Percentiles rank a stretch among this genome's conserved stretches.
Evolutionary conservation across 2,888 invertebrate species (phyloP).

Genomic region (Dusona sp.): DNA sequence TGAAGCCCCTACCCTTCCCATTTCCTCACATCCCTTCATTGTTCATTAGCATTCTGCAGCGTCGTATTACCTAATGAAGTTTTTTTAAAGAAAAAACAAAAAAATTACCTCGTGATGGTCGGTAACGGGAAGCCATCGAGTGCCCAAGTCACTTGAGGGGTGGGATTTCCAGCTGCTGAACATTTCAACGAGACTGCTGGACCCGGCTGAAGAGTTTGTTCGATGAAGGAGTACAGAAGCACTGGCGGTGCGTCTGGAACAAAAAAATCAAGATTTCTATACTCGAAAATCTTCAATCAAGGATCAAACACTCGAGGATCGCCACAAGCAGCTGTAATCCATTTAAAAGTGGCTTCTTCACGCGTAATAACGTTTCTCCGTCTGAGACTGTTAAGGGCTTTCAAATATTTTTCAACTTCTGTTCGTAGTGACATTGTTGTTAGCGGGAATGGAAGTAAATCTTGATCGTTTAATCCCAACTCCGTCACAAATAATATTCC

Average conservation of each 20-base stretch:
- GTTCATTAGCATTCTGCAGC: slow-evolving; percentile 2
- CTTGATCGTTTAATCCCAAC: slow-evolving; percentile 35
- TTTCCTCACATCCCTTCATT: slow-evolving; percentile 13
- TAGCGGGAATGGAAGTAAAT: not conserved
- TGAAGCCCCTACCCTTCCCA: slow-evolving; percentile 17
- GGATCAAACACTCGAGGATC: not conserved
- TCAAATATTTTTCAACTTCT: not conserved
- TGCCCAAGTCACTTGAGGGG: slow-evolving; percentile 91
- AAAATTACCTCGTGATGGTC: slow-evolving; percentile 85
- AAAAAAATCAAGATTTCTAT: slow-evolving; percentile 50
- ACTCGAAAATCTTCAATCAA: not conserved
- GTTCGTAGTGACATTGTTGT: not conserved
- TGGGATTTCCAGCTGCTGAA: slow-evolving; percentile 91
- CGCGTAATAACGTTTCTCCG: not conserved
- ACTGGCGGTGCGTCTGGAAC: slow-evolving; percentile 90
- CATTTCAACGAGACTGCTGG: slow-evolving; percentile 92
- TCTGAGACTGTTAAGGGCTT: not conserved
- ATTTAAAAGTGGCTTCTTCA: not conserved
- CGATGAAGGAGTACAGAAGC: slow-evolving; percentile 91
- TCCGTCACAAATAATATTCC: slow-evolving; percentile 6
- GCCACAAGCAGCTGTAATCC: not conserved
- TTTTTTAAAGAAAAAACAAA: slow-evolving; percentile 12
- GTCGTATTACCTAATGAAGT: not conserved
- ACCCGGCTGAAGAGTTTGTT: slow-evolving; percentile 91
- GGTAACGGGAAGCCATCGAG: slow-evolving; percentile 91